Evolutionary conservation across 2,797 vertebrate genomes (phyloP), one percentile per base, ranked within the genome.

Genomic region (Coendou prehensilis): DNA sequence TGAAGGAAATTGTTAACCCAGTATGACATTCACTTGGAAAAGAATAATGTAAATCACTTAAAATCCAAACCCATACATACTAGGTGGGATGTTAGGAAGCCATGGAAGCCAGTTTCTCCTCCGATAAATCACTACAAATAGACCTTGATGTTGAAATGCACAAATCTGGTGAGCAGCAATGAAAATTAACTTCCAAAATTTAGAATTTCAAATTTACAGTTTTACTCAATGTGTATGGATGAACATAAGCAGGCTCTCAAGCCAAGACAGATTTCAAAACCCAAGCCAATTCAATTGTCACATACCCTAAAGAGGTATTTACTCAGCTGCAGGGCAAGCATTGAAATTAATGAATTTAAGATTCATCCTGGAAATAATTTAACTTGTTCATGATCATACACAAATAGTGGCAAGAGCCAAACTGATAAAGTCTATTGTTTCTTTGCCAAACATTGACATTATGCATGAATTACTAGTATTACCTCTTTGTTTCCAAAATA

Each of bases 301-400:
- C 69, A 95, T 96, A 97, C 94, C 80, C 97, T 88, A 28, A 91
- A 94, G 93, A 98, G 83, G 73, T 90, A 97, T 98, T 98, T 98
- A 97, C 94, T 97, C 98, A 98, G 98, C 97, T 98, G 97, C 96
- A 97, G 92, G 91, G 78, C 73, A 9, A 97, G 95, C 91, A 93
- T 95, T 79, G 98, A 97, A 98, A 98, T 96, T 90, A 89, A 83
- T 14, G 92, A 95, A 83, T 96, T 98, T 96, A 96, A 95, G 90
- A 97, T 97, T 96, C 87, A 98, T 87, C 91, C 89, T 95, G 87
- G 80, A 95, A 98, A 98, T 96, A 96, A 97, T 94, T 96, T 92
- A 80, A 95, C 95, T 94, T 94, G 85, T 76, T 97, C 92, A 67
- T 81, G 79, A 97, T 94, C 50, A 83, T 97, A 90, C 87, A 95